These are phyloP conservation scores for Acleris literana DNA, from an alignment of 2,888 invertebrate species.

Conservation along the genomic window DNA sequence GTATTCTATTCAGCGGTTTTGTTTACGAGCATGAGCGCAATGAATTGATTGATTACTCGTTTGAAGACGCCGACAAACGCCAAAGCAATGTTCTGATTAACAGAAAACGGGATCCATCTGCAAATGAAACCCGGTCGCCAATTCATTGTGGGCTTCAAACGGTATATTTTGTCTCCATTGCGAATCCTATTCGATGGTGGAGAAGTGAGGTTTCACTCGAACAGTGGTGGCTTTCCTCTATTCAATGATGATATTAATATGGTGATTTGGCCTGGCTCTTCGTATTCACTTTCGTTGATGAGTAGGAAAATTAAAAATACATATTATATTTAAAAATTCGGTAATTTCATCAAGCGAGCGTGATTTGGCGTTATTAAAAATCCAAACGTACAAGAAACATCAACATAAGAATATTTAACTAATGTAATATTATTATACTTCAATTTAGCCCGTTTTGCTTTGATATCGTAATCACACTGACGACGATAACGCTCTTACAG, in stretches of 20 bases:
- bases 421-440: too few relatives aligned
- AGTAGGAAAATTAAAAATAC: constrained; percentile 3
- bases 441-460: too few relatives aligned
- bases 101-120: constrained; percentile 46
- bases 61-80: constrained; percentile 48
- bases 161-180: constrained; percentile 46
- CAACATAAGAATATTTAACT: too few relatives aligned
- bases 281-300: constrained; percentile 49
- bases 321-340: constrained; percentile 4
- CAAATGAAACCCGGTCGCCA: constrained; percentile 45
- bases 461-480: too few relatives aligned
- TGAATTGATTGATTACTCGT: constrained; percentile 52
- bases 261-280: constrained; percentile 49
- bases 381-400: too few relatives aligned
- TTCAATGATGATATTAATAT: constrained; percentile 22
- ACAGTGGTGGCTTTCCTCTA: constrained; percentile 38
- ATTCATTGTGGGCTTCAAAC: constrained; percentile 41
- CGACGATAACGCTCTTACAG: too few relatives aligned
- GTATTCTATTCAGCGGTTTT: constrained; percentile 15
- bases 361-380: too few relatives aligned
- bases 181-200: not conserved
- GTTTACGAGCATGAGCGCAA: constrained; percentile 18
- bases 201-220: constrained; percentile 33
- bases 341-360: too few relatives aligned
- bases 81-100: constrained; percentile 59